Base-by-base conservation (phyloP, 2,113 vertebrate genomes). In the Ptyas mucosa region DNA sequence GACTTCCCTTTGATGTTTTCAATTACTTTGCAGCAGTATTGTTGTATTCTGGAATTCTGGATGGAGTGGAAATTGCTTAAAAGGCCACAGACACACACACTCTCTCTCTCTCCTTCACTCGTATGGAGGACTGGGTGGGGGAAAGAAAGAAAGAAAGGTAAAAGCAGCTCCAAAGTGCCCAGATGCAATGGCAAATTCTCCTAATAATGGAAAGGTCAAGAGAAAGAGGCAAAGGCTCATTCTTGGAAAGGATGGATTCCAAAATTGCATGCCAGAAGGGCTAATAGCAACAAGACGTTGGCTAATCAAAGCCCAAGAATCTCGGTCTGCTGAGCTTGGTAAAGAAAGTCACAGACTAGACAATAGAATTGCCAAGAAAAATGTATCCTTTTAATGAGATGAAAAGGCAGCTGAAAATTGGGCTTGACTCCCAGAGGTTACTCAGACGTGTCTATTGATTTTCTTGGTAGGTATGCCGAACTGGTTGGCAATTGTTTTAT, bases 11-110 rank as follows among this genome's bases (percentile, higher is more conserved):
- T 34, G 93, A 94, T 94, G 15, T 95, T 96, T 95, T 87, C 69
- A 92, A 94, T 93, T 91, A 85, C 12, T 49, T 91, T 94, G 26
- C 34, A 89, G 86, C 93, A 86, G 26, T 21, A 93, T 94, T 95
- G 92, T 0, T n/a, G 34, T 93, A 91, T 8, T 90, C 49, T 10
- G 34, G 49, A 90, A 24, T 11, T 93, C 53, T 93, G 34, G 86
- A 26, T 39, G 5, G 91, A 51, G 93, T 75, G 89, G 52, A 43
- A 92, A 89, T 54, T 91, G 87, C 55, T 91, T 85, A 92, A 64
- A 81, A 89, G 75, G 34, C 5, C 54, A 91, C n/a, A 75, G 5
- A n/a, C 64, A 15, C 64, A 15, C 29, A 7, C 64, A 15, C 81
- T 94, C 18, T 91, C 26, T 91, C 26, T 91, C 93, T 91, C 93